A percentile compares a stretch with the other conserved stretches of the same genome.
These are phyloP conservation scores for Sesamia nonagrioides DNA, from an alignment of 1,140 invertebrate species.

Conservation along the genomic window DNA sequence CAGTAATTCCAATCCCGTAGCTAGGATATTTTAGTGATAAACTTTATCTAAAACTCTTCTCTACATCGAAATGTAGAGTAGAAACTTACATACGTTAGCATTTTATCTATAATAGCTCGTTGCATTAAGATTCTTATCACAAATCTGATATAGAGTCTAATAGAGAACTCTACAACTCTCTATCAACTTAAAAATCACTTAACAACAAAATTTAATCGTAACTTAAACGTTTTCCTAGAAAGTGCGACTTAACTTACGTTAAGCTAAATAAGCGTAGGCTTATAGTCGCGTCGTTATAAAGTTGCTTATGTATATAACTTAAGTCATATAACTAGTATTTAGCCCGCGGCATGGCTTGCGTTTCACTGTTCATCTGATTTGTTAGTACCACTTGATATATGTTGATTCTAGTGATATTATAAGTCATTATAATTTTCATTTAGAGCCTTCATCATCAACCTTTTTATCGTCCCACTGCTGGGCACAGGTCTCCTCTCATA, in stretches of 20 bases:
- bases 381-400: background rate
- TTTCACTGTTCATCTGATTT: slow-evolving; percentile 44
- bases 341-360: slow-evolving; percentile 35
- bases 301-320: slow-evolving; percentile 10
- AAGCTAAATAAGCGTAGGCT: slow-evolving; percentile 37
- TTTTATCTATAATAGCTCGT: background rate
- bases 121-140: slow-evolving; percentile 24
- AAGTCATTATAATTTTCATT: slow-evolving; percentile 32
- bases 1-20: slow-evolving; percentile 8
- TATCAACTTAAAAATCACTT: slow-evolving; percentile 6
- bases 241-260: slow-evolving; percentile 30
- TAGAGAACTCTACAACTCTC: background rate
- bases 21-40: background rate
- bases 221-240: slow-evolving; percentile 35
- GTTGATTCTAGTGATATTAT: slow-evolving; percentile 12
- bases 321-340: slow-evolving; percentile 30
- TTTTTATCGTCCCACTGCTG: too few species aligned
- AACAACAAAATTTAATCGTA: slow-evolving; percentile 22
- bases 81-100: background rate
- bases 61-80: slow-evolving; percentile 11
- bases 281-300: slow-evolving; percentile 17
- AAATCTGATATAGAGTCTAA: slow-evolving; percentile 26
- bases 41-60: background rate
- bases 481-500: too few species aligned
- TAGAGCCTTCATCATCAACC: background rate